These are phyloP conservation scores for Philereme vetulata DNA, from an alignment of 2,888 invertebrate species.

Conservation along the genomic window DNA sequence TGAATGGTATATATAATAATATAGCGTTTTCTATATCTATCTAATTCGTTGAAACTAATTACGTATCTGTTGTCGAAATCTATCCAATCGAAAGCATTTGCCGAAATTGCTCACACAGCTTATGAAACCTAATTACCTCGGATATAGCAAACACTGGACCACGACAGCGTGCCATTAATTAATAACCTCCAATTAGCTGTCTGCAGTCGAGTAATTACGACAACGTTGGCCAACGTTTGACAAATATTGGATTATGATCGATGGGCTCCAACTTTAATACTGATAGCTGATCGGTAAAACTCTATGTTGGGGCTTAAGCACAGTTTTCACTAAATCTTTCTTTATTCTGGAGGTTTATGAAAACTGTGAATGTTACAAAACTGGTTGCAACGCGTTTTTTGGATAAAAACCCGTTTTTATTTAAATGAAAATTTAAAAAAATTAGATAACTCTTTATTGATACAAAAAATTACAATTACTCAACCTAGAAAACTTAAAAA, in stretches of 20 bases:
- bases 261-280: constrained; percentile 57
- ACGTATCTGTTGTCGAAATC: constrained; percentile 8
- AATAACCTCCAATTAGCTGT: constrained; percentile 51
- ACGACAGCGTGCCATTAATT: constrained; percentile 55
- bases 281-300: constrained; percentile 39
- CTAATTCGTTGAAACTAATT: neutral
- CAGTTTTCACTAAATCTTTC: no score
- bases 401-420: no score
- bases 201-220: constrained; percentile 38
- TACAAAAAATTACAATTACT: no score
- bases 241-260: constrained; percentile 69
- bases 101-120: constrained; percentile 28
- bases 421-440: no score
- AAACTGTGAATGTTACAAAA: no score
- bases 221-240: constrained; percentile 42
- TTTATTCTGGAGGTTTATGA: no score
- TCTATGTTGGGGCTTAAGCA: no score
- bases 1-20: no score
- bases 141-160: constrained; percentile 46
- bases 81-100: constrained; percentile 22
- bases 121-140: constrained; percentile 32
- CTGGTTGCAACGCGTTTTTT: no score
- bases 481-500: no score
- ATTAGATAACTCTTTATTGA: no score
- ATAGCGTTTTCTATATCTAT: no score